Base-by-base conservation (phyloP, 2,888 invertebrate genomes). In the Chrysolina americana region DNA sequence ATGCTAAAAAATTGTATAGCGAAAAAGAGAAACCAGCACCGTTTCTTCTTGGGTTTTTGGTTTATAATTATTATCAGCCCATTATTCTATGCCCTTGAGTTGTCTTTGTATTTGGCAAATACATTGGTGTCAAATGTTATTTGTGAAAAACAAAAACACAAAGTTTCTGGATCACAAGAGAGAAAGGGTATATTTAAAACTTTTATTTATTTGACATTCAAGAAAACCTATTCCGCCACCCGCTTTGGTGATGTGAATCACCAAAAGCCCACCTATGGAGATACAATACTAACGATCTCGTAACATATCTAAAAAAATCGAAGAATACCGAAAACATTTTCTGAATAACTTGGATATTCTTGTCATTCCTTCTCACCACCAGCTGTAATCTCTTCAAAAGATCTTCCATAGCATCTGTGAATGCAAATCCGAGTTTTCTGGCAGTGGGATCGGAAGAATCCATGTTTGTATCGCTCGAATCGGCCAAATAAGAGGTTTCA, bases 401-500 rank as follows among this genome's bases (percentile, higher is more conserved):
- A 13, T 21, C 21, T 53, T 19, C 15, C 53, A 53, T 53, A 21
- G 21, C 53, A 19, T 53, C 53, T 21, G 21, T 53, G 21, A 53
- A 53, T 21, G 13, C 11, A 10, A 13, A 10, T 53, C 53, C 19
- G 19, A 53, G 53, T 53, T 53, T 9, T 5, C 13, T 53, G 53
- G 13, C 11, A 13, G 53, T 17, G 11, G 53, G 21, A 19, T 19
- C 19, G 19, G 13, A 21, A 19, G 21, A 19, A 53, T 21, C 21
- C 8, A 2, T 53, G 53, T 53, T 10, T 4, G 17, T 19, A 11
- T 53, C 10, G 4, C 19, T 19, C 10, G 17, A 53, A 21, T 53
- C 13, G 1, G 44, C 19, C 13, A 73, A 4, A n/a, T n/a, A n/a
- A 17, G 73, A 70, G 6, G 69, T 70, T 1, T 50, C 23, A 47